A percentile compares a stretch with the other conserved stretches of the same genome.
These are phyloP conservation scores for Thermophis baileyi DNA, from an alignment of 2,113 vertebrate genomes.

Conservation along the genomic window DNA sequence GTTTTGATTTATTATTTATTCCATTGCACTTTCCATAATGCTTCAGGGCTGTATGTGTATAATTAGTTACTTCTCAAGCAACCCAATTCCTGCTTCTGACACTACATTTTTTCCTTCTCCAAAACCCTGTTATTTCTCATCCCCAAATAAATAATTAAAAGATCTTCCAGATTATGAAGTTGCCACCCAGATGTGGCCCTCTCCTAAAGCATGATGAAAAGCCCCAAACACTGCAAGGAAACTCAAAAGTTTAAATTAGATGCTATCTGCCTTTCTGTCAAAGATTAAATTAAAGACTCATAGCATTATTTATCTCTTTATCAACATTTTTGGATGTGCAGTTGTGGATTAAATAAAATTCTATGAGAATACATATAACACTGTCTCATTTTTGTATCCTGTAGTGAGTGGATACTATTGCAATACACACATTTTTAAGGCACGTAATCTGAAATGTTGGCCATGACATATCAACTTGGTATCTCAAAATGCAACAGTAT, in stretches of 20 bases:
- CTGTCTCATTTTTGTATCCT: background rate
- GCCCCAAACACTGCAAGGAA: background rate
- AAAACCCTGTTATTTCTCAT: background rate
- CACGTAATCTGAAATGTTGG: background rate
- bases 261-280: background rate
- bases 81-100: too few relatives aligned
- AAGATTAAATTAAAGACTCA: background rate
- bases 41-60: background rate
- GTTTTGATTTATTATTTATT: background rate
- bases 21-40: background rate
- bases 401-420: background rate
- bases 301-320: background rate
- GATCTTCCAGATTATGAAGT: background rate
- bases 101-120: background rate
- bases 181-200: background rate
- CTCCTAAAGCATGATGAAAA: background rate
- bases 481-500: slow-evolving; percentile 2
- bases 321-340: background rate
- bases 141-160: background rate
- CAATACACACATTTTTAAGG: background rate
- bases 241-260: background rate
- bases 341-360: background rate
- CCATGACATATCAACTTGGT: slow-evolving; percentile 1
- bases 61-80: background rate
- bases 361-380: background rate